Percentiles rank a stretch among this genome's conserved stretches.
These are phyloP conservation scores for Ctenomys sociabilis DNA, from an alignment of 2,113 vertebrate genomes.

Conservation along the genomic window DNA sequence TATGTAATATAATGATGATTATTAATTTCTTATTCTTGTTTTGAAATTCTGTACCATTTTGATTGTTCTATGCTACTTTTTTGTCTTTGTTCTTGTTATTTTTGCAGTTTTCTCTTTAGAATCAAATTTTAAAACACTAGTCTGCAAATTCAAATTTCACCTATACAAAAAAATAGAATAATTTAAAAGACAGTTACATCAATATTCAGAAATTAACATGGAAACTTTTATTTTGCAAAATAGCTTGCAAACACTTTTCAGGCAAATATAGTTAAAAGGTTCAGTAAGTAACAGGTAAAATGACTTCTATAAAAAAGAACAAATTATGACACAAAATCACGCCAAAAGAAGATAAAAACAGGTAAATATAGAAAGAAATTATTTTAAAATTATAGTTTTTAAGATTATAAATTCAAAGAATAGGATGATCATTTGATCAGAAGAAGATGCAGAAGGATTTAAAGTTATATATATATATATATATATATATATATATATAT, in stretches of 20 bases:
- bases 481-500: too few species aligned
- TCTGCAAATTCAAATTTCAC: conserved; percentile 13
- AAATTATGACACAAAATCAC: conserved; percentile 33
- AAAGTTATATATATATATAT: too few species aligned
- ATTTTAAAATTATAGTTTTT: not conserved
- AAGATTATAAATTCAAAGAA: conserved; percentile 43
- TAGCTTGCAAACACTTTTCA: conserved; percentile 22
- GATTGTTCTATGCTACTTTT: too few species aligned
- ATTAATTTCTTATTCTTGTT: too few species aligned
- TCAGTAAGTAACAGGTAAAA: conserved; percentile 26
- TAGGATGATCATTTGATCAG: not conserved
- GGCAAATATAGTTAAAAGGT: not conserved
- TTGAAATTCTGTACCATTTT: too few species aligned
- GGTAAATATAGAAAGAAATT: not conserved
- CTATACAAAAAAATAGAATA: not conserved
- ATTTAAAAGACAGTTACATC: not conserved
- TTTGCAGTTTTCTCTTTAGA: too few species aligned
- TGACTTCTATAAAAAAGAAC: conserved; percentile 25
- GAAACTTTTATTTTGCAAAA: conserved; percentile 51
- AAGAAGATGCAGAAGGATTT: not conserved
- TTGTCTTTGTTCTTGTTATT: too few species aligned
- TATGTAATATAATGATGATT: too few species aligned
- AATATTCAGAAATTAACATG: conserved; percentile 24
- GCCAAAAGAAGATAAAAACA: not conserved
- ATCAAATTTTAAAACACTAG: too few species aligned